phyloP scores from a whole-genome alignment of 2,113 vertebrate species.

The Rhynchomys soricoides region DNA sequence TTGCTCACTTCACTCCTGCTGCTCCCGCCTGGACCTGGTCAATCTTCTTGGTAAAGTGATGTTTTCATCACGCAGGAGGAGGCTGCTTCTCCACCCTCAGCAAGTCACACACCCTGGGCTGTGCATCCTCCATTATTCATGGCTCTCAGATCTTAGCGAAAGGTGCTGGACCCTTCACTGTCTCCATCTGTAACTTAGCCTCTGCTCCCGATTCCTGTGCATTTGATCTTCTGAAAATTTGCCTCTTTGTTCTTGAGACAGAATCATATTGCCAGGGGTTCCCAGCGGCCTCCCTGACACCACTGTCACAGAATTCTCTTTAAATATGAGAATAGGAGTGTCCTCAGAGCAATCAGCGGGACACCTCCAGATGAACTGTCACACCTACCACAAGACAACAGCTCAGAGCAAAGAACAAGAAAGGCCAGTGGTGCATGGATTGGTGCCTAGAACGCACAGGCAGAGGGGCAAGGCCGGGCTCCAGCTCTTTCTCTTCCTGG shows the following conservation, averaged over 20 bases:
- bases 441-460: not conserved
- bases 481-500: not conserved
- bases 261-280: conserved; percentile 75
- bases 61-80: not conserved
- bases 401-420: conserved; percentile 66
- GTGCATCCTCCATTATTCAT: conserved; percentile 61
- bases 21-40: not conserved
- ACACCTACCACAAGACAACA: conserved; percentile 52
- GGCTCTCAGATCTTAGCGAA: conserved; percentile 59
- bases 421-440: not conserved
- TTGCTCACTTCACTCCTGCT: not conserved
- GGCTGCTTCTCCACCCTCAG: not conserved
- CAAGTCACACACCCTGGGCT: not conserved
- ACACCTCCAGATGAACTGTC: conserved; percentile 67
- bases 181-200: conserved; percentile 55
- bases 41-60: not conserved
- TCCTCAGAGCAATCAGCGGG: conserved; percentile 65
- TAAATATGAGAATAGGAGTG: conserved; percentile 73
- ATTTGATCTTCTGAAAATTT: conserved; percentile 78
- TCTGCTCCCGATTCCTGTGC: conserved; percentile 36
- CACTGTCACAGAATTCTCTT: conserved; percentile 65
- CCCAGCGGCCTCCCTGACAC: conserved; percentile 23
- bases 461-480: not conserved
- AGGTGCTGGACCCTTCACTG: not conserved
- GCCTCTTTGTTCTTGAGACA: conserved; percentile 78